Evolutionary conservation across 1,140 invertebrate genomes (phyloP), one percentile per base, ranked within the genome.

Genomic region (Leguminivora glycinivorella): DNA sequence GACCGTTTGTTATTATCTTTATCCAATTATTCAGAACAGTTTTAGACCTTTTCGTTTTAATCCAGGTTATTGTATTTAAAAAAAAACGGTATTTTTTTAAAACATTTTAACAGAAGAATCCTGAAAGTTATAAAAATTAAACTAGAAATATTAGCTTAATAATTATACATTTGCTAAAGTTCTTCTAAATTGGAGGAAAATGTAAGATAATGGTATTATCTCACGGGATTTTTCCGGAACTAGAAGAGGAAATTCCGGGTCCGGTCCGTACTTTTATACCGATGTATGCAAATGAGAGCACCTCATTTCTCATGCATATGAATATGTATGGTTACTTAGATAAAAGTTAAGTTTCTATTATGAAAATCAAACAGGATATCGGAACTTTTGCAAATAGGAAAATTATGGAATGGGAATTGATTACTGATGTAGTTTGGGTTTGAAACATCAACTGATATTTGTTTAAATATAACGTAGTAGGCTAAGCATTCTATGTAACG

Each of bases 261-360:
- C 47, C 47, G 47, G 47, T 6, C 19, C 47, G 47, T 52, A 19
- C 47, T 52, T 52, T 22, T 52, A 52, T 52, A 52, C 19, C 47
- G 19, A 52, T n/a, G 9, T 52, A 52, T 52, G 47, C 47, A 52
- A 52, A 52, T 52, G 47, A 52, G 47, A 52, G 47, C 47, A 52
- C 47, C 47, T 52, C 19, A 7, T 52, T 22, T 22, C 47, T 52
- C n/a, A 52, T 52, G 47, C 47, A 22, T 52, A 52, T 52, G 47
- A 52, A 52, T 22, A 52, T 52, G 47, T 52, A 52, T 52, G 47
- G 47, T 52, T 22, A 52, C 47, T 52, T 52, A 22, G 47, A 52
- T 22, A 52, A 52, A 52, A 22, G 47, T 52, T 52, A 52, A 52
- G 47, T 52, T 52, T 52, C 47, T 52, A 52, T 52, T 52, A 52